Conservation (phyloP, 2,888 invertebrate genomes). For the Drosophila heteroneura region DNA sequence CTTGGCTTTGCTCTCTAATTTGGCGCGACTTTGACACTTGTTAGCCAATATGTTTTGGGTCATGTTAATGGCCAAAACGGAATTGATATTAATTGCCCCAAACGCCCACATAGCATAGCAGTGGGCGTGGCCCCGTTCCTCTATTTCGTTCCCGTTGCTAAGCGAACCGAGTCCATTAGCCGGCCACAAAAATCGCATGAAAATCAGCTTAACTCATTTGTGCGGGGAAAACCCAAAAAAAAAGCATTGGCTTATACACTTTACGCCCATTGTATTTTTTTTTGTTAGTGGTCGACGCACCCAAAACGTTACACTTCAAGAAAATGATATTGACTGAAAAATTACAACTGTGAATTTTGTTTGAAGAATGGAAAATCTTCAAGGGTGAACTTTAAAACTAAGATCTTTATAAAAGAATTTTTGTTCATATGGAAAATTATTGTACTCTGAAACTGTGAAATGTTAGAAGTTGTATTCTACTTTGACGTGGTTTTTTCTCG, state of each 20-base stretch:
- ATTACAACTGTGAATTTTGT: background rate
- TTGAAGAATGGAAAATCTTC: background rate
- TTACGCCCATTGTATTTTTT: slow-evolving; percentile 12
- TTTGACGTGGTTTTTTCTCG: background rate
- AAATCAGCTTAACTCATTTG: slow-evolving; percentile 77
- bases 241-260: slow-evolving; percentile 52
- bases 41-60: slow-evolving; percentile 79
- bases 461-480: background rate
- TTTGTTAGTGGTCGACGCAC: slow-evolving; percentile 21
- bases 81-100: slow-evolving; percentile 75
- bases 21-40: slow-evolving; percentile 82
- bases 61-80: slow-evolving; percentile 77
- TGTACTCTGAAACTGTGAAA: background rate
- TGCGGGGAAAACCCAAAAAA: slow-evolving; percentile 33
- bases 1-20: slow-evolving; percentile 75
- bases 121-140: slow-evolving; percentile 58
- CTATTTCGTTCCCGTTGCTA: slow-evolving; percentile 32
- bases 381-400: background rate
- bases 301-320: slow-evolving; percentile 8
- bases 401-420: background rate
- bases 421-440: background rate
- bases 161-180: slow-evolving; percentile 51
- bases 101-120: slow-evolving; percentile 36
- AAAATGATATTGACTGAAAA: background rate
- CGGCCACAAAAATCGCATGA: slow-evolving; percentile 49